phyloP scores from a whole-genome alignment of 2,113 vertebrate species.

The Neolamprologus ventralis region DNA sequence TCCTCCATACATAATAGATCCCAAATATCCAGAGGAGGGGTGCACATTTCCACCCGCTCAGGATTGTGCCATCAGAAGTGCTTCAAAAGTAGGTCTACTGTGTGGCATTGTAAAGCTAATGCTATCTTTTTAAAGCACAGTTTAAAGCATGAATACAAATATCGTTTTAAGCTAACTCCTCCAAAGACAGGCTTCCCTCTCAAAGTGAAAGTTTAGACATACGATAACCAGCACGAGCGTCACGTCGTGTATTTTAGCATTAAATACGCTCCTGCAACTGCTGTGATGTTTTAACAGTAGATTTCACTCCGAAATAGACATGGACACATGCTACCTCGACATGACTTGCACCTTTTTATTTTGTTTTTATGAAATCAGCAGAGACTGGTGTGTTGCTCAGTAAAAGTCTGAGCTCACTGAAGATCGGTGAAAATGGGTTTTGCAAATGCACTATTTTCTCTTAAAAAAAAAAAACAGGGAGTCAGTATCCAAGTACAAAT shows the following conservation, averaged over 20 bases:
- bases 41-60: conserved; percentile 4
- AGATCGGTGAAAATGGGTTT: neutral
- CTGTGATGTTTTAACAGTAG: neutral
- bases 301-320: neutral
- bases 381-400: neutral
- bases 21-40: conserved; percentile 28
- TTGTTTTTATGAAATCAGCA: neutral
- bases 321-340: neutral
- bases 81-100: conserved; percentile 8
- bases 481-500: neutral
- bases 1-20: conserved; percentile 52
- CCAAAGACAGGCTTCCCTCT: neutral
- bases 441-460: neutral
- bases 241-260: neutral
- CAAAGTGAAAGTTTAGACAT: neutral
- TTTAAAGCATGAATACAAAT: neutral
- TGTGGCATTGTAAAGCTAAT: neutral
- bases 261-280: neutral
- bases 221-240: neutral
- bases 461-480: neutral
- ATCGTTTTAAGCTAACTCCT: neutral
- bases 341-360: neutral
- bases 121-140: neutral
- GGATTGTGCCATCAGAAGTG: conserved; percentile 9
- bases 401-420: neutral